Base-by-base conservation (phyloP, 2,113 vertebrate genomes). In the Beaufortia kweichowensis region DNA sequence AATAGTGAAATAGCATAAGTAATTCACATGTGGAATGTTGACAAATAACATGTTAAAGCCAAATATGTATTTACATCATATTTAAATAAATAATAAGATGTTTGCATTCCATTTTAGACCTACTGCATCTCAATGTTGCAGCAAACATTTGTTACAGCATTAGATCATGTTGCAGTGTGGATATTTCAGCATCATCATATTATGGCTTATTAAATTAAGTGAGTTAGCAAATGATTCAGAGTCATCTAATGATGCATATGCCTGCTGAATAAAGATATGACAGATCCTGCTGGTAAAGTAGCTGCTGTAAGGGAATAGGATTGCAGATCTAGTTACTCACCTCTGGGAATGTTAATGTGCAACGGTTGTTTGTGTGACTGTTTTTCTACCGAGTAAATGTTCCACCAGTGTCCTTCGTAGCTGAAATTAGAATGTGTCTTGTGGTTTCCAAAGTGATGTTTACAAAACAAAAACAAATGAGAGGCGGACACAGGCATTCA, bases 321-420 rank as follows among this genome's bases (percentile, higher is more conserved):
- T n/a, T 55, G 31, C 6, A 55, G 28, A 7, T 6, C 28, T 33
- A 6, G 29, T 33, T 69, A 55, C 12, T 0, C 19, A 71, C 33
- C 33, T 59, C 21, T 59, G 29, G 50, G 28, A 8, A 59, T 28
- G 53, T 70, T 70, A 72, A 72, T 72, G 23, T 59, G 69, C 53
- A 57, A 41, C 31, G 24, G 15, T 55, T 21, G 15, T 71, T 33
- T 39, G n/a, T n/a, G 9, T 24, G 5, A 53, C 2, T 21, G 48
- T 6, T 21, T 53, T 21, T 53, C 48, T 21, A 6, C 6, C 9
- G 48, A 26, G 33, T 59, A 59, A 71, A 71, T 71, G 68, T 59
- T 71, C 14, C 48, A 53, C 46, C 10, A 70, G 29, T 56, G 67
- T 55, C 67, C 50, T 70, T 70, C 50, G 24, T 2, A 0, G 19